Evolutionary conservation across 2,888 invertebrate genomes (phyloP).

Genomic region (Tipula unca): DNA sequence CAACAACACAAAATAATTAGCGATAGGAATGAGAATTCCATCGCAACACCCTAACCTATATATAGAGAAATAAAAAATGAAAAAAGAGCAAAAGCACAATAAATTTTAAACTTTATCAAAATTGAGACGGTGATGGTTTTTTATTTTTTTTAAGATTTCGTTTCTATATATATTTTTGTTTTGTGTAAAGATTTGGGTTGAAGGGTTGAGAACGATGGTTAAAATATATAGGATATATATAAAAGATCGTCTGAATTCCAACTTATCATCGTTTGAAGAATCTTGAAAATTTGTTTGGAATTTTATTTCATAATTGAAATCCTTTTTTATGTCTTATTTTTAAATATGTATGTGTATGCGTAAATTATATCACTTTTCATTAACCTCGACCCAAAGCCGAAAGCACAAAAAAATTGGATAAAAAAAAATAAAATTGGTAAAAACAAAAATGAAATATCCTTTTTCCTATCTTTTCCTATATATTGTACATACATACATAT

Average conservation of each 20-base stretch:
- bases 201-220: not conserved
- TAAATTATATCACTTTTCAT: constrained; percentile 8
- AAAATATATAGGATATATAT: no score
- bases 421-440: not conserved
- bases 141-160: not conserved
- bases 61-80: not conserved
- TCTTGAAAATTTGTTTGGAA: not conserved
- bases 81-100: not conserved
- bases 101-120: not conserved
- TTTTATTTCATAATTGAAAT: not conserved
- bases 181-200: not conserved
- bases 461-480: not conserved
- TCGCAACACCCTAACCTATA: not conserved
- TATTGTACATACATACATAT: not conserved
- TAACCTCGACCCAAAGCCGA: not conserved
- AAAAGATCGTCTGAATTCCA: not conserved
- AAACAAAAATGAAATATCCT: not conserved
- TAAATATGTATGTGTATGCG: not conserved
- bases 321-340: not conserved
- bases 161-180: not conserved
- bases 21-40: not conserved
- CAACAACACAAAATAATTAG: not conserved
- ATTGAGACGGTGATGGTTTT: not conserved
- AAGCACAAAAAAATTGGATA: not conserved
- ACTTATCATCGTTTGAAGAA: not conserved